Percentiles rank a stretch among this genome's conserved stretches.
Conservation (phyloP, 2,797 vertebrate genomes). For the Ambastaia sidthimunki region DNA sequence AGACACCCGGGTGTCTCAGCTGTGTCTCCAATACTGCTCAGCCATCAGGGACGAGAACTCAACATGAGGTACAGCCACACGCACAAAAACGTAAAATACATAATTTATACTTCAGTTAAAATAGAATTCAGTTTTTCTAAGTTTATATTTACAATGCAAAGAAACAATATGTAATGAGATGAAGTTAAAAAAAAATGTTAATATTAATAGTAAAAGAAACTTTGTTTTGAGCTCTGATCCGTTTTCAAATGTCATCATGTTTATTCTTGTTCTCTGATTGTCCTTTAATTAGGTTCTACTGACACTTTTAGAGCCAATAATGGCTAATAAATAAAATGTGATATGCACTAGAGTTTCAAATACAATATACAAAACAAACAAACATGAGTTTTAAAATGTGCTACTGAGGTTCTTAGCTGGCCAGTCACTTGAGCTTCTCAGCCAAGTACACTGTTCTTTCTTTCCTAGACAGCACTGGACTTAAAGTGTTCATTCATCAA, state of each 20-base stretch:
- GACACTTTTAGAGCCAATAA: slow-evolving; percentile 92
- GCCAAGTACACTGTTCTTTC: slow-evolving; percentile 80
- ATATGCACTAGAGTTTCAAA: slow-evolving; percentile 86
- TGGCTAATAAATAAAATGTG: slow-evolving; percentile 92
- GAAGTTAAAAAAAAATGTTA: slow-evolving; percentile 70
- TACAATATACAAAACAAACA: slow-evolving; percentile 84
- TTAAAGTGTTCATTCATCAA: slow-evolving; percentile 94
- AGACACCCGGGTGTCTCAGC: slow-evolving; percentile 74
- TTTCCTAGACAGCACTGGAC: slow-evolving; percentile 87
- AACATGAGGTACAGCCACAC: slow-evolving; percentile 85
- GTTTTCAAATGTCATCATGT: slow-evolving; percentile 72
- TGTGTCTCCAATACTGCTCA: slow-evolving; percentile 75
- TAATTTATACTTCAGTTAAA: slow-evolving; percentile 98
- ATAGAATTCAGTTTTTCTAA: slow-evolving; percentile 96
- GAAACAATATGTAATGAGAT: slow-evolving; percentile 89
- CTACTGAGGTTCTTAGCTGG: slow-evolving; percentile 80
- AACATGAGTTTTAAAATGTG: slow-evolving; percentile 79
- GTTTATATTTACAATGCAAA: slow-evolving; percentile 93
- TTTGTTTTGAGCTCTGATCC: slow-evolving; percentile 86
- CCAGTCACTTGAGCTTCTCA: slow-evolving; percentile 79
- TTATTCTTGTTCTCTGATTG: slow-evolving; percentile 83
- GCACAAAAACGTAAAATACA: slow-evolving; percentile 84
- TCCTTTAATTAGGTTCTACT: slow-evolving; percentile 85
- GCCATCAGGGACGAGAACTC: slow-evolving; percentile 78
- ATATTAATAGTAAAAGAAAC: slow-evolving; percentile 50